phyloP scores from a whole-genome alignment of 2,113 vertebrate species.

The Otus sunia region DNA sequence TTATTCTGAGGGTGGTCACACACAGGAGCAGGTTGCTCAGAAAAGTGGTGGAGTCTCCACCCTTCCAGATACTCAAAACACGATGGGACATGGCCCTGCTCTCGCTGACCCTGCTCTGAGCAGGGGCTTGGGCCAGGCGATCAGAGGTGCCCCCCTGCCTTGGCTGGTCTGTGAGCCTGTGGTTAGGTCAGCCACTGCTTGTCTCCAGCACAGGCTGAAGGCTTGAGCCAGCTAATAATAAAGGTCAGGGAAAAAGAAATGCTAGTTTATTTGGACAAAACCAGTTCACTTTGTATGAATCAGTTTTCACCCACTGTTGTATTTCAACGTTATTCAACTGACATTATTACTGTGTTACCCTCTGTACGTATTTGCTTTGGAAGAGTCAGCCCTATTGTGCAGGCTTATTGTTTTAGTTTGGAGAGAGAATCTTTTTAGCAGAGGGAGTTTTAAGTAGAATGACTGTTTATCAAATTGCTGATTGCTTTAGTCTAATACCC shows the following conservation, averaged over 20 bases:
- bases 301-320: neutral
- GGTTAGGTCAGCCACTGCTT: neutral
- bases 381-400: neutral
- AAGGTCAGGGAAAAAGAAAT: neutral
- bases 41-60: neutral
- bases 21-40: neutral
- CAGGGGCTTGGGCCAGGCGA: neutral
- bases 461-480: neutral
- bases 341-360: neutral
- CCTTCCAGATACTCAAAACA: neutral
- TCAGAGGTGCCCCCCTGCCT: neutral
- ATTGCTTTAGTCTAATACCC: neutral
- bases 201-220: neutral
- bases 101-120: neutral
- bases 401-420: neutral
- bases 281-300: neutral
- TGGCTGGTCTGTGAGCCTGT: neutral
- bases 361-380: neutral
- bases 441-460: neutral
- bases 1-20: neutral
- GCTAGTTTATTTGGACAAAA: neutral
- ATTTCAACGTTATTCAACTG: neutral
- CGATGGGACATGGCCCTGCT: accelerated
- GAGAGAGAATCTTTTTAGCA: neutral
- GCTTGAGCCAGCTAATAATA: neutral